Conservation (phyloP, 2,113 vertebrate species). For the Eubucco bourcierii region DNA sequence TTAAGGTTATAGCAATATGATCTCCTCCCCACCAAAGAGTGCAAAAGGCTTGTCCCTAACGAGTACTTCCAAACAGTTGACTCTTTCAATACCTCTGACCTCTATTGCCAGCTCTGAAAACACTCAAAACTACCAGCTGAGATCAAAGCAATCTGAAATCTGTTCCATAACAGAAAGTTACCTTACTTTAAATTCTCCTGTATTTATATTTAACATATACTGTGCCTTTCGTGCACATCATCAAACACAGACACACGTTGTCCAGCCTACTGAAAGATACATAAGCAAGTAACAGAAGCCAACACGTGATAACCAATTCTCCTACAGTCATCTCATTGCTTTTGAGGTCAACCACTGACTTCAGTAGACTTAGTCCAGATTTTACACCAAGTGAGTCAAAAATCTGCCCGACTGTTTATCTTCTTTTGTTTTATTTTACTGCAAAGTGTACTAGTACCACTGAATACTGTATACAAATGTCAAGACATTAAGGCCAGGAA, state of each 20-base stretch:
- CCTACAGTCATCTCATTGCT: background rate
- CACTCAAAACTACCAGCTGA: background rate
- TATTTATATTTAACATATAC: background rate
- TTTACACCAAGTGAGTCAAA: background rate
- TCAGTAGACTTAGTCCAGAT: conserved; percentile 2
- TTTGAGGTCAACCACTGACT: conserved; percentile 5
- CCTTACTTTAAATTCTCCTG: background rate
- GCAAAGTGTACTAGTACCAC: background rate
- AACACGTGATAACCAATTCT: background rate
- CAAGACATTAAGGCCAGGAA: background rate
- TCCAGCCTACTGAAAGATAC: background rate
- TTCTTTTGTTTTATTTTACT: background rate
- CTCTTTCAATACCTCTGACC: background rate
- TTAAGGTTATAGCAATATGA: background rate
- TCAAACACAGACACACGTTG: background rate
- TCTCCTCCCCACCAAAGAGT: background rate
- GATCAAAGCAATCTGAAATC: conserved; percentile 6
- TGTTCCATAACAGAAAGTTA: background rate
- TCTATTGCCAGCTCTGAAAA: background rate
- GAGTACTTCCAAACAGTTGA: background rate
- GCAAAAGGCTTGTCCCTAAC: background rate
- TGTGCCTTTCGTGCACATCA: background rate
- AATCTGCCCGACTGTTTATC: background rate
- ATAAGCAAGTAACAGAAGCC: background rate
- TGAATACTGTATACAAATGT: background rate